Percentiles rank a stretch among this genome's conserved stretches.
These are phyloP conservation scores for Oeneis ivallda DNA, from an alignment of 2,888 invertebrate species.

Conservation along the genomic window DNA sequence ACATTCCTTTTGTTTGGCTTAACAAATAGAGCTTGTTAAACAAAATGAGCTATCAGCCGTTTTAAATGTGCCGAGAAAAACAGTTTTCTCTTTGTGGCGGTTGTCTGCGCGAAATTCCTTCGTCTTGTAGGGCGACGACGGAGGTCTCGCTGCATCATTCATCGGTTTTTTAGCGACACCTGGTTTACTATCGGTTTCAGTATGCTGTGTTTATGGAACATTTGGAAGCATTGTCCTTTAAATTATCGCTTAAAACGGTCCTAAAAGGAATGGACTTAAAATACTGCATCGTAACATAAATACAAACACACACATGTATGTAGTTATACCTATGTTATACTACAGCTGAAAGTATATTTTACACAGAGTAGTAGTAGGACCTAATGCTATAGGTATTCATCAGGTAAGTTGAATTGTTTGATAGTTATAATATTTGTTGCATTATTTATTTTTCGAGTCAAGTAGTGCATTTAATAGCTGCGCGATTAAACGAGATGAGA, in stretches of 20 bases:
- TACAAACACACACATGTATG: no score
- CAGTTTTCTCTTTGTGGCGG: slow-evolving; percentile 61
- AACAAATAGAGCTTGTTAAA: slow-evolving; percentile 61
- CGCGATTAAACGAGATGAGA: no score
- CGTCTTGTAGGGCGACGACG: slow-evolving; percentile 68
- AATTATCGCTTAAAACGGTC: slow-evolving; percentile 17
- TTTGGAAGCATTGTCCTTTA: slow-evolving; percentile 21
- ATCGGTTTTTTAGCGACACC: slow-evolving; percentile 77
- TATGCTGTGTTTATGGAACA: slow-evolving; percentile 67
- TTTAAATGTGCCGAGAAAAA: slow-evolving; percentile 68
- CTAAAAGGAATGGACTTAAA: not conserved
- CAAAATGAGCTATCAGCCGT: slow-evolving; percentile 74
- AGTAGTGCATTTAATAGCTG: no score
- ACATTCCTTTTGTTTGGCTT: not conserved
- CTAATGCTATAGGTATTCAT: not conserved
- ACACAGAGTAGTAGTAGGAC: not conserved
- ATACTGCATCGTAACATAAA: no score
- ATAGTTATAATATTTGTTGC: no score
- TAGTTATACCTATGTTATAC: not conserved
- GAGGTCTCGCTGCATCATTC: slow-evolving; percentile 79
- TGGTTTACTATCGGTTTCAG: slow-evolving; percentile 62
- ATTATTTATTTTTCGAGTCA: no score
- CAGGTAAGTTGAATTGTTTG: no score
- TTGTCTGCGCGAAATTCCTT: slow-evolving; percentile 74
- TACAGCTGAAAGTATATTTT: not conserved